Base-by-base conservation (phyloP, 2,113 vertebrate genomes). In the Saccopteryx bilineata region DNA sequence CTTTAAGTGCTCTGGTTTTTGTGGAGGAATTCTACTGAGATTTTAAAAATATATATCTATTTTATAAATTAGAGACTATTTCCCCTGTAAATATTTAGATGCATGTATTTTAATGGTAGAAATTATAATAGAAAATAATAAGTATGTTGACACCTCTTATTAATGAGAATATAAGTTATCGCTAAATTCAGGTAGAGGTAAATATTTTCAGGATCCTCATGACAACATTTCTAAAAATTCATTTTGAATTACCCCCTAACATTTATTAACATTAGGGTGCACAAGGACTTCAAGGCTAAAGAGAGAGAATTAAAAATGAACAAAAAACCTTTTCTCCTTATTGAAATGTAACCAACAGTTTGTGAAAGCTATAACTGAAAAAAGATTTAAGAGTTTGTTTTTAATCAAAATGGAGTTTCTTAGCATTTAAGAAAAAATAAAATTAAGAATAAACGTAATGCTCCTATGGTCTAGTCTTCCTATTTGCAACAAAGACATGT, bases 81-180 rank as follows among this genome's bases (percentile, higher is more conserved):
- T 78, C 12, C 31, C 56, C 74, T 92, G 11, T 31, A 90, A 88
- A 80, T 23, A 72, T 93, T 80, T 7, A 91, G 54, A 28, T 26
- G 75, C 76, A 50, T 74, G 84, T 95, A 85, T 92, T 84, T 93
- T 71, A 85, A 23, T 79, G n/a, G 24, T 60, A 76, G 71, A 95
- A 86, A 33, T 88, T 61, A 24, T 33, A 81, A 81, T 54, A 52
- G 56, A 60, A 93, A 87, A 80, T 72, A 50, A 91, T n/a, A 69
- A 71, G 76, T 56, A 21, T 54, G 7, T 60, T 75, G 7, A 21
- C 15, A 83, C 10, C 39, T 86, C 23, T 84, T 91, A 60, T 89
- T 69, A 80, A 56, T 0, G 26, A 61, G 93, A 71, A 87, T 60
- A 48, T 48, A 74, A 74, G 66, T 75, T 92, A 69, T 74, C 12